Conservation (phyloP, 2,113 vertebrate species). For the Oryzias melastigma region DNA sequence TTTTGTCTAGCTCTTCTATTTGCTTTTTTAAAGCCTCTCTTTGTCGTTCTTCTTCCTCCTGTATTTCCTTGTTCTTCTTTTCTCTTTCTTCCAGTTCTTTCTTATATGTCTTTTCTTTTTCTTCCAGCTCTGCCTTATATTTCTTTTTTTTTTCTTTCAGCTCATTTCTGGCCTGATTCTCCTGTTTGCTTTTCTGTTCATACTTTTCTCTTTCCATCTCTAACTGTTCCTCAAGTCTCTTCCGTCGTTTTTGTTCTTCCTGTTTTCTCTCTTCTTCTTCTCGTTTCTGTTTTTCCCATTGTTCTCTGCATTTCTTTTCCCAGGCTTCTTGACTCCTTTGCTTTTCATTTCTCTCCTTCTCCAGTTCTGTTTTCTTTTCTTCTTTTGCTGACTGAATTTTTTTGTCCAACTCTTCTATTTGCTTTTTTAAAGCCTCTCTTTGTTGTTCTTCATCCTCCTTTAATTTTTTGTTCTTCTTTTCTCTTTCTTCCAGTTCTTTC, state of each 20-base stretch:
- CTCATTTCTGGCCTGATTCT: background rate
- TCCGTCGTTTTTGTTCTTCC: background rate
- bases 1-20: background rate
- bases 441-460: background rate
- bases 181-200: background rate
- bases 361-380: background rate
- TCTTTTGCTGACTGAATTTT: background rate
- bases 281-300: background rate
- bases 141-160: background rate
- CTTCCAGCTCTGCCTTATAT: background rate
- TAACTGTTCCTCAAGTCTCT: background rate
- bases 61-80: background rate
- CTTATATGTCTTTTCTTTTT: background rate
- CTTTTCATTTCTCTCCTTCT: background rate
- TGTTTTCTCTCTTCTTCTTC: background rate
- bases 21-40: background rate
- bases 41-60: background rate
- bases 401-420: background rate
- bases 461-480: background rate
- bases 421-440: background rate
- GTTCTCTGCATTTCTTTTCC: background rate
- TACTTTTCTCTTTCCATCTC: background rate
- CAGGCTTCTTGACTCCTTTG: background rate
- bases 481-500: too few relatives aligned
- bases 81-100: too few relatives aligned